Base-by-base conservation (phyloP, 2,113 vertebrate species). In the Tenebrosternarchus preto region DNA sequence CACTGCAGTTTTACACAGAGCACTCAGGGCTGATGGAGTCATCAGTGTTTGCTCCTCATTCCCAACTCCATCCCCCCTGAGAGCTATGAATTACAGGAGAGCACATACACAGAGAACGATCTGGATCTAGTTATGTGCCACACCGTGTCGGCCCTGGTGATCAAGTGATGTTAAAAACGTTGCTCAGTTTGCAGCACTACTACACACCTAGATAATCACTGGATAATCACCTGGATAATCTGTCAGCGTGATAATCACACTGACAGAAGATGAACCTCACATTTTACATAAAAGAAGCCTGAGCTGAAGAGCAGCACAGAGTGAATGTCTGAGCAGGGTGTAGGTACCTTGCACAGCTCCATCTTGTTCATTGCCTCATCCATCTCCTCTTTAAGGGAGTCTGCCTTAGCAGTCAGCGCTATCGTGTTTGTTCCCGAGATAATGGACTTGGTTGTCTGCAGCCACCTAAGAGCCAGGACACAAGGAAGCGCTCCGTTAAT, bases 321-420 rank as follows among this genome's bases (percentile, higher is more conserved):
- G 59, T 31, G 24, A 31, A 74, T 11, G 43, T 55, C 33, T 39
- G 74, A 24, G 43, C 33, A 31, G 53, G 17, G 22, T 27, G 68
- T 29, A 31, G 36, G 11, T 90, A 99, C 98, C 96, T 98, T 99
- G 94, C 98, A 99, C 61, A 96, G 95, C 73, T 99, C 98, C 68
- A 99, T 95, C 95, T 99, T 99, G 87, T 98, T 98, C 85, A 94
- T 95, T 86, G 98, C 95, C 91, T 99, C 98, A 73, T 99, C 98
- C 95, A 99, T 93, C 88, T 99, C 98, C 85, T 99, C 98, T 84
- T 98, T 98, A 8, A 99, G 93, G 19, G 96, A 94, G 80, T 99
- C 98, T 85, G 97, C 94, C 89, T 99, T 99, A 20, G 96, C 97
- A 29, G 97, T 96, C 90, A 97, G 96, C 78, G 97, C 95, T 88